These are phyloP conservation scores for Dascillus cervinus DNA, from an alignment of 2,888 invertebrate genomes.

Conservation along the genomic window DNA sequence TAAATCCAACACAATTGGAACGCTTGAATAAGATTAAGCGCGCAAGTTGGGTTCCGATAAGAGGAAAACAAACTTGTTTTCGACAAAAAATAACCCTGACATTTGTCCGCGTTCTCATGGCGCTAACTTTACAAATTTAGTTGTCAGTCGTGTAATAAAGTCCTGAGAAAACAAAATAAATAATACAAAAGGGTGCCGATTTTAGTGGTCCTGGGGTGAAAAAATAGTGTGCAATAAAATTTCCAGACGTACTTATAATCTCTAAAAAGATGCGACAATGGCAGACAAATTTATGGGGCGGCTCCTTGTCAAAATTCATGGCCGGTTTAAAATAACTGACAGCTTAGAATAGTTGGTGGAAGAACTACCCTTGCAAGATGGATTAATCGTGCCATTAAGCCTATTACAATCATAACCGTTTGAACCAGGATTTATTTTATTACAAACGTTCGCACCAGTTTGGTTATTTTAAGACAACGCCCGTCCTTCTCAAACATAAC, in stretches of 20 bases:
- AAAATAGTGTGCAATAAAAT: conserved; percentile 1
- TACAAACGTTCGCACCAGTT: too few relatives aligned
- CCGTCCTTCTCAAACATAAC: too few relatives aligned
- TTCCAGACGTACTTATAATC: conserved; percentile 6
- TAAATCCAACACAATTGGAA: too few relatives aligned
- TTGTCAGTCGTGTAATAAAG: conserved; percentile 2
- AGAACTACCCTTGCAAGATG: conserved; percentile 9
- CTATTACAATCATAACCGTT: too few relatives aligned
- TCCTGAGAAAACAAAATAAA: conserved; percentile 5
- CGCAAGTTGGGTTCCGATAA: too few relatives aligned
- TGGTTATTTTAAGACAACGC: too few relatives aligned
- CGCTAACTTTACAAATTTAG: conserved; percentile 1
- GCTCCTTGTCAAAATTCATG: conserved; percentile 12
- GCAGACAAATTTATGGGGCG: conserved; percentile 17
- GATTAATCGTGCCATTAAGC: too few relatives aligned
- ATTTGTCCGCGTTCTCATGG: too few relatives aligned
- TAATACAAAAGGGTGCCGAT: conserved; percentile 13
- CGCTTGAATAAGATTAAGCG: too few relatives aligned
- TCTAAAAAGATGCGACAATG: conserved; percentile 10
- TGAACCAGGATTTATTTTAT: too few relatives aligned
- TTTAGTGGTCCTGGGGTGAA: conserved; percentile 5
- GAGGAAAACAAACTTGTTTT: too few relatives aligned
- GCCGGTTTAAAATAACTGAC: conserved; percentile 14
- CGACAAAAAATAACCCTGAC: too few relatives aligned
- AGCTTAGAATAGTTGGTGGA: conserved; percentile 16